Evolutionary conservation across 2,113 vertebrate genomes (phyloP).

Genomic region (Triplophysa siluroides): DNA sequence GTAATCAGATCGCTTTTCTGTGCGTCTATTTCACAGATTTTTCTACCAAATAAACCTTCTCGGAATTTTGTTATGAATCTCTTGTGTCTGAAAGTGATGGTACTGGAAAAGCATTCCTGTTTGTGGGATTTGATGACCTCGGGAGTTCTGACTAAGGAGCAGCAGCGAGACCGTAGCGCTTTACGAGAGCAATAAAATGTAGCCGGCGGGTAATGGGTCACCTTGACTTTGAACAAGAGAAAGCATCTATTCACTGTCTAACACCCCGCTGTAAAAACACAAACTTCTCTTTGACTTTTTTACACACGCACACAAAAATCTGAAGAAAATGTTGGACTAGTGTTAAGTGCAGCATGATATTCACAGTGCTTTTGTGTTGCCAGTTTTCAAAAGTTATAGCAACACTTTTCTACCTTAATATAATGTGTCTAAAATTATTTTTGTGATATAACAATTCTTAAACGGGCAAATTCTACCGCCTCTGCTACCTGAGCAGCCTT

Average conservation of each 20-base stretch:
- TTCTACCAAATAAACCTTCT: conserved; percentile 51
- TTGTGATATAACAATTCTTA: too few species aligned
- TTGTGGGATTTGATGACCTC: conserved; percentile 37
- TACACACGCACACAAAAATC: background rate
- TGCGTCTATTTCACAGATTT: conserved; percentile 37
- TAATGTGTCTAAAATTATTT: too few species aligned
- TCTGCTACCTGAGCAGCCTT: too few species aligned
- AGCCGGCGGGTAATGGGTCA: conserved; percentile 11
- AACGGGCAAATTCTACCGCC: too few species aligned
- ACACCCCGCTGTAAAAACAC: background rate
- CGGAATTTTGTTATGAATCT: conserved; percentile 17
- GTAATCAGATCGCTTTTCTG: conserved; percentile 40
- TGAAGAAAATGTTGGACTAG: too few species aligned
- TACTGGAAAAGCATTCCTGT: background rate
- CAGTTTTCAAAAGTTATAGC: too few species aligned
- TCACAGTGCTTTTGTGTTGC: too few species aligned
- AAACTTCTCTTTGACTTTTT: background rate
- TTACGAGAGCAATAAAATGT: conserved; percentile 26
- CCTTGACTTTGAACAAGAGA: conserved; percentile 45
- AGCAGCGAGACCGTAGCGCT: conserved; percentile 16
- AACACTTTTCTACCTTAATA: too few species aligned
- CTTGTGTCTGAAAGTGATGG: background rate
- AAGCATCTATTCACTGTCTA: conserved; percentile 21
- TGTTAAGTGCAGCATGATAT: too few species aligned
- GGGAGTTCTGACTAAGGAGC: background rate